These are phyloP conservation scores for Drosophila baimaii DNA, from an alignment of 1,140 invertebrate genomes.

Conservation along the genomic window DNA sequence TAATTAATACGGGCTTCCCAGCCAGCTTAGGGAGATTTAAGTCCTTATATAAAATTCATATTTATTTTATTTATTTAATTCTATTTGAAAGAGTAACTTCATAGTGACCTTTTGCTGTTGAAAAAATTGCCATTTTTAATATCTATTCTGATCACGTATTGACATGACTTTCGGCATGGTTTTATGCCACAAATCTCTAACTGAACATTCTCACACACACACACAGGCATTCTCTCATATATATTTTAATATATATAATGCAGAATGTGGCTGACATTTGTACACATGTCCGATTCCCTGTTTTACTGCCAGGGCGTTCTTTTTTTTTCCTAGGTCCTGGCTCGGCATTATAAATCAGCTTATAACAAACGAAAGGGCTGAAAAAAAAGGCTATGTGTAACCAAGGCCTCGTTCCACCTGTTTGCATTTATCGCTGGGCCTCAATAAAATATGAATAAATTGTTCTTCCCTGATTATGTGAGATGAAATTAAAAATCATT, in stretches of 20 bases:
- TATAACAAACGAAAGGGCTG: constrained; percentile 26
- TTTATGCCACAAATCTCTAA: constrained; percentile 54
- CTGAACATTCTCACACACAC: constrained; percentile 22
- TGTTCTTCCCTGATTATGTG: constrained; percentile 60
- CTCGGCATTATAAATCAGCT: constrained; percentile 68
- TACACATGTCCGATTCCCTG: constrained; percentile 46
- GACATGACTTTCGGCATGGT: constrained; percentile 56
- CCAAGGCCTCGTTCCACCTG: constrained; percentile 2
- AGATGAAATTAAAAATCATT: constrained; percentile 59
- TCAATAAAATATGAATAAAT: constrained; percentile 59
- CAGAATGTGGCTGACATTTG: constrained; percentile 48
- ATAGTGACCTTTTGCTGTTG: neutral
- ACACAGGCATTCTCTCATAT: constrained; percentile 7
- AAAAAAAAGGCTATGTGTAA: constrained; percentile 7
- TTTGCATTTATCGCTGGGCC: constrained; percentile 46
- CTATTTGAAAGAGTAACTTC: constrained; percentile 1
- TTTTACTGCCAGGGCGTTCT: constrained; percentile 56
- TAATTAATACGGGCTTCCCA: neutral
- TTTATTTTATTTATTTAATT: neutral
- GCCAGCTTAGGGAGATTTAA: neutral
- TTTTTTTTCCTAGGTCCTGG: constrained; percentile 40
- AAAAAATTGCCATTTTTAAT: constrained; percentile 19
- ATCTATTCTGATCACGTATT: constrained; percentile 58
- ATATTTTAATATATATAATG: constrained; percentile 21
- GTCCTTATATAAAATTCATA: no score